phyloP scores from a whole-genome alignment of 2,797 vertebrate genomes.

The Xenops minutus region DNA sequence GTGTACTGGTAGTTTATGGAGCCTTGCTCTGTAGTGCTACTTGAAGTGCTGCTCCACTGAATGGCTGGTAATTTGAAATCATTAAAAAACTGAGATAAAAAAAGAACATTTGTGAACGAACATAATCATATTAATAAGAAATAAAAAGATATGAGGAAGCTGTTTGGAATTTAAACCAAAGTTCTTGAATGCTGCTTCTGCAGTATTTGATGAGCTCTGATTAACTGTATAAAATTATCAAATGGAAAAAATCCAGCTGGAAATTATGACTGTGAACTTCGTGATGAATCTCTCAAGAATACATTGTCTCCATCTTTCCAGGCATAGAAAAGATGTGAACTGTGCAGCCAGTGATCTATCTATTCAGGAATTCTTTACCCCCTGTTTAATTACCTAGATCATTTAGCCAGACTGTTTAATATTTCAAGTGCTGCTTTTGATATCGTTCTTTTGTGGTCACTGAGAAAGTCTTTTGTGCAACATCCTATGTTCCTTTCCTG shows the following conservation, averaged over 20 bases:
- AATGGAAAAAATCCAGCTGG: slow-evolving; percentile 36
- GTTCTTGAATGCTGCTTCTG: slow-evolving; percentile 26
- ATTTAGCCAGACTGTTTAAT: neutral
- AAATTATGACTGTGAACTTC: neutral
- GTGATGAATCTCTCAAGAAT: neutral
- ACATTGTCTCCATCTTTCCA: neutral
- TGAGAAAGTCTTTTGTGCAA: neutral
- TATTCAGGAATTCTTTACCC: neutral
- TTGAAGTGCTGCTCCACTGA: neutral
- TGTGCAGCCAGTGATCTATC: neutral
- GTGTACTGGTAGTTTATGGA: neutral
- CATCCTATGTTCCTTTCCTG: neutral
- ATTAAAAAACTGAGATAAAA: slow-evolving; percentile 24
- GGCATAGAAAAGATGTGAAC: neutral
- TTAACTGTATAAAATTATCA: slow-evolving; percentile 52
- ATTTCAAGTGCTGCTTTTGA: neutral
- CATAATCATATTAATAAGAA: slow-evolving; percentile 41
- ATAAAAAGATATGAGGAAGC: slow-evolving; percentile 28
- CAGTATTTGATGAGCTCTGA: slow-evolving; percentile 47
- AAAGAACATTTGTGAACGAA: neutral
- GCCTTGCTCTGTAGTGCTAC: neutral
- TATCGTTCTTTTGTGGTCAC: neutral
- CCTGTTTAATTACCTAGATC: neutral
- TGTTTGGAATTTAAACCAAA: slow-evolving; percentile 36
- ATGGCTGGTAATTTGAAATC: neutral